These are phyloP conservation scores for Tiliacea aurago DNA, from an alignment of 2,888 invertebrate genomes.

Conservation along the genomic window DNA sequence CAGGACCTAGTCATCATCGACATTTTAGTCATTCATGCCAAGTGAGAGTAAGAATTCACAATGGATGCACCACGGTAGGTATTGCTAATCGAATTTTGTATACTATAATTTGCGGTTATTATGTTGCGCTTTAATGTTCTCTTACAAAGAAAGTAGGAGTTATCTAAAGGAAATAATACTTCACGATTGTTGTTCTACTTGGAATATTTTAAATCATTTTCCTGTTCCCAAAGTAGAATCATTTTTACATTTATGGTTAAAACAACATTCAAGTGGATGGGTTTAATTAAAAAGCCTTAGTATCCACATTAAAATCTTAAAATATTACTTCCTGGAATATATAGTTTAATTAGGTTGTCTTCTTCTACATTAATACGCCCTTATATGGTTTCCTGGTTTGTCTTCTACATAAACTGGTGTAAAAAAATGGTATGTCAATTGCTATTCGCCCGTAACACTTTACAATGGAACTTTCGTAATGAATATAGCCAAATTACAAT, in stretches of 20 bases:
- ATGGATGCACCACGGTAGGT: constrained; percentile 49
- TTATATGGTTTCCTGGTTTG: constrained; percentile 49
- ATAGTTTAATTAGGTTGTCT: constrained; percentile 59
- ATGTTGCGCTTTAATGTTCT: constrained; percentile 58
- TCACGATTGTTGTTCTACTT: constrained; percentile 43
- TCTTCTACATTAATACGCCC: constrained; percentile 53
- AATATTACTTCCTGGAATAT: constrained; percentile 53
- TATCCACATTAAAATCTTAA: constrained; percentile 49
- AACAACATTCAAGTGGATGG: constrained; percentile 32
- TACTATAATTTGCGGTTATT: constrained; percentile 63
- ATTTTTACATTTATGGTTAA: constrained; percentile 27
- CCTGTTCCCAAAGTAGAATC: constrained; percentile 36
- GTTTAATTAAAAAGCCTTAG: constrained; percentile 43
- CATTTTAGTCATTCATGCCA: constrained; percentile 31
- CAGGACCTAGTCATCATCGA: not conserved
- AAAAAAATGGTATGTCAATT: constrained; percentile 72
- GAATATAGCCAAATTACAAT: constrained; percentile 80
- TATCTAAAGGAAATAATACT: constrained; percentile 44
- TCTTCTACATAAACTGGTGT: constrained; percentile 58
- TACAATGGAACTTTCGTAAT: constrained; percentile 77
- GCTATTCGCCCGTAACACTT: constrained; percentile 72
- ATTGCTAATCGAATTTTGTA: constrained; percentile 56
- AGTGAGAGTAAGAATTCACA: constrained; percentile 50
- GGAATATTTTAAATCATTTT: constrained; percentile 49
- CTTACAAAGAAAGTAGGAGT: constrained; percentile 60